Evolutionary conservation across 2,797 vertebrate genomes (phyloP), one percentile per base, ranked within the genome.

Genomic region (Hylomyscus alleni): DNA sequence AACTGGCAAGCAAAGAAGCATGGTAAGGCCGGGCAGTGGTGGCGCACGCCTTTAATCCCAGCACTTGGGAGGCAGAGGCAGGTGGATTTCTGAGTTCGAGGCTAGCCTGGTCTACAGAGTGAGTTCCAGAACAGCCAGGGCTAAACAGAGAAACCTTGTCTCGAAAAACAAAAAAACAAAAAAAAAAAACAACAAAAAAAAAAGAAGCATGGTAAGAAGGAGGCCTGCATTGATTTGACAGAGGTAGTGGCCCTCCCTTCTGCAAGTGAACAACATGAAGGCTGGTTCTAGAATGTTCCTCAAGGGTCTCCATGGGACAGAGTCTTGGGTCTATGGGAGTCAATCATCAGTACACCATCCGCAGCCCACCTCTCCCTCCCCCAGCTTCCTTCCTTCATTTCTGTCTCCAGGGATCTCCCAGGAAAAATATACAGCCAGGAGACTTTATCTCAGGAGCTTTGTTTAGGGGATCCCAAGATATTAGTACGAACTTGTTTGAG

Each of bases 161-260:
- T n/a, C n/a, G n/a, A n/a, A n/a, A n/a, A n/a, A n/a, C n/a, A n/a
- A n/a, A n/a, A n/a, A n/a, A n/a, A n/a, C n/a, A n/a, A n/a, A n/a
- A n/a, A n/a, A n/a, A n/a, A n/a, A n/a, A n/a, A n/a, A n/a, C n/a
- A n/a, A n/a, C n/a, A n/a, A n/a, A n/a, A n/a, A n/a, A n/a, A n/a
- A 47, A 47, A 0, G 10, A 80, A 10, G 29, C 81, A 19, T 2
- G 3, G 13, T 11, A 60, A 26, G n/a, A 26, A 1, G 8, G 29
- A 60, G 37, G n/a, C 34, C 34, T 81, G 34, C 26, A 34, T 7
- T 50, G 31, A 34, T 26, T 50, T 52, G 31, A 31, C 62, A 52
- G 20, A 22, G 65, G 44, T n/a, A 13, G 17, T 0, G n/a, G 29
- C 62, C 29, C 47, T n/a, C 26, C 29, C 15, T 80, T 47, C 67